Evolutionary conservation across 2,113 vertebrate genomes (phyloP).

Genomic region (Pseudopodoces humilis): DNA sequence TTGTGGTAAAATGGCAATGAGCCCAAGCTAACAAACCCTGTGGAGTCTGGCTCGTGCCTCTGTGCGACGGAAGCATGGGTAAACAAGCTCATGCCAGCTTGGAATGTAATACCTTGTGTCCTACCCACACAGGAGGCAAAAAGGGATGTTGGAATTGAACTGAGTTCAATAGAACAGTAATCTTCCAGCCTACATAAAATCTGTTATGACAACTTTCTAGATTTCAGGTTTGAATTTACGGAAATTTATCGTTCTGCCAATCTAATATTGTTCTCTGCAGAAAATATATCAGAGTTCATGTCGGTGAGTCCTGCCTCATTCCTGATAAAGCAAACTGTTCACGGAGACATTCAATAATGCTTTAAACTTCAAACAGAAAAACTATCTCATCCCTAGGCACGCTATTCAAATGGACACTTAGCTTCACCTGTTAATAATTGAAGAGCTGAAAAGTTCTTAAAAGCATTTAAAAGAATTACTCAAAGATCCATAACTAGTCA

Average conservation of each 20-base stretch:
- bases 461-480: conserved; percentile 22
- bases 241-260: neutral
- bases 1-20: conserved; percentile 37
- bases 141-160: neutral
- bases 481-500: neutral
- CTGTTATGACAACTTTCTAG: neutral
- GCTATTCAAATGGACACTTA: neutral
- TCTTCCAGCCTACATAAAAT: neutral
- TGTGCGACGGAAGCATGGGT: neutral
- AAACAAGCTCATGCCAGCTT: neutral
- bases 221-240: neutral
- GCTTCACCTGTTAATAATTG: conserved; percentile 10
- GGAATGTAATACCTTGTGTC: neutral
- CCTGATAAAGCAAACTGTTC: neutral
- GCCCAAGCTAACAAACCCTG: conserved; percentile 38
- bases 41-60: conserved; percentile 2
- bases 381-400: neutral
- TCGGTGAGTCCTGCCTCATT: neutral
- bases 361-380: conserved; percentile 28
- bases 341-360: neutral
- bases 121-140: neutral
- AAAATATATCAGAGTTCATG: neutral
- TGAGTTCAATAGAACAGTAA: neutral
- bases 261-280: neutral
- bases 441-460: neutral